phyloP scores from a whole-genome alignment of 2,888 invertebrate genomes.

The Temnothorax ravouxi region DNA sequence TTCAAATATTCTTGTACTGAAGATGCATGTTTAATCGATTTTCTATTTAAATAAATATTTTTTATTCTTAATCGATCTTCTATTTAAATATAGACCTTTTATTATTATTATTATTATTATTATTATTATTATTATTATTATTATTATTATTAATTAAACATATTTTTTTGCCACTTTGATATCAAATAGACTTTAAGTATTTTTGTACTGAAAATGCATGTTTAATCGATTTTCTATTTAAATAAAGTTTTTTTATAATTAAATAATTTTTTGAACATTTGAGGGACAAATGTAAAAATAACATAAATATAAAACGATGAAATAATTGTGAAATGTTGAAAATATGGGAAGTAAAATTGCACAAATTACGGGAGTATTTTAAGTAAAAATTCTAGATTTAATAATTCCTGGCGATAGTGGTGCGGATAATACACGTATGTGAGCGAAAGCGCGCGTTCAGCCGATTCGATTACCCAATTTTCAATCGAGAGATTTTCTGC shows the following conservation, averaged over 20 bases:
- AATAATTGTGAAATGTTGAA: not conserved
- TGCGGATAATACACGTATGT: not conserved
- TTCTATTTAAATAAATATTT: too few species aligned
- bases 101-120: too few species aligned
- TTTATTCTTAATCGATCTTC: too few species aligned
- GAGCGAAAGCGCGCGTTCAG: conserved; percentile 22
- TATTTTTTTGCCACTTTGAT: not conserved
- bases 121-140: too few species aligned
- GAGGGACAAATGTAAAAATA: not conserved
- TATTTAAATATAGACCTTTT: too few species aligned
- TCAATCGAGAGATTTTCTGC: conserved; percentile 41
- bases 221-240: not conserved
- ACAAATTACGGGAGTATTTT: not conserved
- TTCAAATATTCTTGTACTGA: too few species aligned
- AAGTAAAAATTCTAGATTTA: not conserved
- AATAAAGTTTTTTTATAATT: not conserved
- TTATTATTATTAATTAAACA: too few species aligned
- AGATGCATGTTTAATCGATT: too few species aligned
- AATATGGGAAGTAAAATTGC: not conserved
- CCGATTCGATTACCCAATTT: conserved; percentile 48
- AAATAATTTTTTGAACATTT: not conserved
- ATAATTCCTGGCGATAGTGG: not conserved
- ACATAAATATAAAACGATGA: not conserved
- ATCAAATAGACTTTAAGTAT: not conserved
- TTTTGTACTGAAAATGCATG: not conserved